Conservation (phyloP, 2,113 vertebrate species). For the Turdus rufiventris region DNA sequence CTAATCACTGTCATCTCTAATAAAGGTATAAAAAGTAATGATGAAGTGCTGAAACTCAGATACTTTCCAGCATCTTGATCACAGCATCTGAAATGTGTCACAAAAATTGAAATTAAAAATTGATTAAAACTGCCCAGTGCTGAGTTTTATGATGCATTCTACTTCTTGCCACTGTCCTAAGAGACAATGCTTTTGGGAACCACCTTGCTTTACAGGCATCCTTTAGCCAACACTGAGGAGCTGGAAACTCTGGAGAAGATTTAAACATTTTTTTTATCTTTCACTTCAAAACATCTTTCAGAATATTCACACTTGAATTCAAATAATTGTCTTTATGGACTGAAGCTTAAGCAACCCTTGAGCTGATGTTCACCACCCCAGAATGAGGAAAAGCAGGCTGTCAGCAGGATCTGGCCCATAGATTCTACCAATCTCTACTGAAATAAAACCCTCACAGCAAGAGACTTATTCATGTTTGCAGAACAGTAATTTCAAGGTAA, state of each 20-base stretch:
- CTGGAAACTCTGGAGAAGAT: not conserved
- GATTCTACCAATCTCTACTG: not conserved
- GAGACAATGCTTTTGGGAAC: not conserved
- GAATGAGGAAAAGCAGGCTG: not conserved
- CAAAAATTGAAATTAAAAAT: not conserved
- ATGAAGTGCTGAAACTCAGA: not conserved
- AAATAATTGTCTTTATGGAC: not conserved
- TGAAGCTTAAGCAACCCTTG: not conserved
- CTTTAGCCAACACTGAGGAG: not conserved
- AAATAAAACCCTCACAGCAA: not conserved
- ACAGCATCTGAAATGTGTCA: not conserved
- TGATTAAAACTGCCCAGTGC: not conserved
- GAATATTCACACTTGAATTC: not conserved
- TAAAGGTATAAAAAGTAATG: not conserved
- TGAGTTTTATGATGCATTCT: not conserved
- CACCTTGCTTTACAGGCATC: not conserved
- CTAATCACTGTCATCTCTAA: not conserved
- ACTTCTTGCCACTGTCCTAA: not conserved
- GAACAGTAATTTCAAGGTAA: constrained; percentile 45
- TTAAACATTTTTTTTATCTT: not conserved
- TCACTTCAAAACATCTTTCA: not conserved
- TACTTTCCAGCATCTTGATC: not conserved
- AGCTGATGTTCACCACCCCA: not conserved
- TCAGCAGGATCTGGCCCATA: not conserved
- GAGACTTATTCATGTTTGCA: not conserved